Base-by-base conservation (phyloP, 2,113 vertebrate genomes). In the Halcyon malimbica region DNA sequence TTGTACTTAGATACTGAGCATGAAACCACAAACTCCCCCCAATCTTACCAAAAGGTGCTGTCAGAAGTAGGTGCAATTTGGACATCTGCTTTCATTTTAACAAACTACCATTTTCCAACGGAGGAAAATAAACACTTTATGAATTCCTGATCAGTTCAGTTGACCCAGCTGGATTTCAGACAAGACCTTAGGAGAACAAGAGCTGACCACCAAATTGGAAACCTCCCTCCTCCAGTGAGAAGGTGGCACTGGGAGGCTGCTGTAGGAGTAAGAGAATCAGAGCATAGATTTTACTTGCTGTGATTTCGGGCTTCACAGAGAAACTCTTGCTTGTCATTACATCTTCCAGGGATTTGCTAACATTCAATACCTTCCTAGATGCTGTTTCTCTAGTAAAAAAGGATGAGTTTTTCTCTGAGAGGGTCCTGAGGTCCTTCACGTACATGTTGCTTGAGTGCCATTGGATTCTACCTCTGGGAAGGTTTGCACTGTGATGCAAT, bases 61-160 rank as follows among this genome's bases (percentile, higher is more conserved):
- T 12, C 15, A 68, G 67, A 77, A 84, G 1, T 28, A 16, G 46
- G 21, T 46, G n/a, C 13, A 5, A 25, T 54, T 48, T 67, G 68
- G n/a, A 68, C 18, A 54, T 18, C 33, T 75, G 20, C 21, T 86
- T 48, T 19, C 14, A 10, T 15, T 70, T 64, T 26, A 59, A 85
- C 13, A 69, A 83, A 5, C 13, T 63, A 33, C 26, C 20, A 3
- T 6, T 83, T 77, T 73, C 64, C 29, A 31, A 21, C 3, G 24
- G 5, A 1, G 2, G 10, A 16, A 19, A 2, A 2, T 19, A 70
- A 37, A 0, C 5, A 20, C 7, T 31, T 21, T 16, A 41, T 16
- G 23, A 77, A 44, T 53, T 69, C 62, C 44, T 57, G 37, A 31
- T 46, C 13, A 5, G 1, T 33, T 54, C 74, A 37, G 7, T 4